phyloP scores from a whole-genome alignment of 2,888 invertebrate genomes.

The Tromatobia lineatoria region DNA sequence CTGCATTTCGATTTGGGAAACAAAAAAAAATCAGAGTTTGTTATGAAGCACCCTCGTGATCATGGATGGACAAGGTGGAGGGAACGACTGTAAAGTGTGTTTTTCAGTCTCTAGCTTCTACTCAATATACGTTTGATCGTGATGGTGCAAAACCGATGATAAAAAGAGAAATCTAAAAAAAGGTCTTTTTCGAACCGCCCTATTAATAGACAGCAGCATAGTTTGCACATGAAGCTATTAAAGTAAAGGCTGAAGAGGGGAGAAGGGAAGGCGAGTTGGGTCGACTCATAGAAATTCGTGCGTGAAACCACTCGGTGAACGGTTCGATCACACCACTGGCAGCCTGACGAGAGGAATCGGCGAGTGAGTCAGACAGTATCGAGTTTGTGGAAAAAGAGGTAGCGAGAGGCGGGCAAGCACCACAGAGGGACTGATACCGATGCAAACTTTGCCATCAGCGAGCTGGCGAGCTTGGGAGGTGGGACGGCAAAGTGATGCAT shows the following conservation, averaged over 20 bases:
- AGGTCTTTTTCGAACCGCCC: no score
- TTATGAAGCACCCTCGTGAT: no score
- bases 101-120: no score
- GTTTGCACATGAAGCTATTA: constrained; percentile 2
- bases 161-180: no score
- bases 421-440: constrained; percentile 22
- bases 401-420: constrained; percentile 18
- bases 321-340: constrained; percentile 13
- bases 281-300: constrained; percentile 12
- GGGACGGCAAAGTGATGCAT: constrained; percentile 28
- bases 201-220: neutral
- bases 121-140: no score
- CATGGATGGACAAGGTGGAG: no score
- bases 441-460: constrained; percentile 34
- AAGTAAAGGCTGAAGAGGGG: neutral
- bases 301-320: constrained; percentile 14
- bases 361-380: constrained; percentile 9
- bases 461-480: neutral
- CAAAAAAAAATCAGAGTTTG: no score
- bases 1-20: no score
- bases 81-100: no score
- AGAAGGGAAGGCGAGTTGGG: neutral
- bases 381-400: constrained; percentile 31
- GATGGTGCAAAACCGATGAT: no score
- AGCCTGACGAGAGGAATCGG: neutral